phyloP scores from a whole-genome alignment of 2,113 vertebrate species.

The Pica pica region DNA sequence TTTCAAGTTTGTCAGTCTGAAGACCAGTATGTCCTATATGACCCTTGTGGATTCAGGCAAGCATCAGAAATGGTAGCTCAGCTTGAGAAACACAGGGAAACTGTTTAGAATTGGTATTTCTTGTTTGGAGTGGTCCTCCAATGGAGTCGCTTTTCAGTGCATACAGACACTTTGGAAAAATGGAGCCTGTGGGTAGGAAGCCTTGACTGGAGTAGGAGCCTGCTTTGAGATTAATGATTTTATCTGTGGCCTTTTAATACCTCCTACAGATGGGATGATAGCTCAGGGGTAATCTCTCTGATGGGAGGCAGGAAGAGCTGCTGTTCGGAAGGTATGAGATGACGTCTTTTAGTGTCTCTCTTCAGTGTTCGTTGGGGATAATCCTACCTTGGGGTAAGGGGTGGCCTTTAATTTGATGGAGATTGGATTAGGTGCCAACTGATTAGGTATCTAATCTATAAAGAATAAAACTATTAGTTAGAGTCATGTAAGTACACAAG shows the following conservation, averaged over 20 bases:
- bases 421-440: neutral
- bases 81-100: neutral
- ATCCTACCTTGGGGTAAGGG: neutral
- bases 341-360: neutral
- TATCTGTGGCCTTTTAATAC: neutral
- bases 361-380: neutral
- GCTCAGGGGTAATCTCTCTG: neutral
- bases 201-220: neutral
- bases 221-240: neutral
- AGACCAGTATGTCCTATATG: fast-evolving
- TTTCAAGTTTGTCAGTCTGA: neutral
- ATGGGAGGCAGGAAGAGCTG: neutral
- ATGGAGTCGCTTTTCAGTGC: neutral
- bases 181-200: neutral
- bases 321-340: neutral
- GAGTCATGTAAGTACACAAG: neutral
- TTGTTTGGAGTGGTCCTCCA: neutral
- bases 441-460: neutral
- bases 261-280: neutral
- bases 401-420: neutral
- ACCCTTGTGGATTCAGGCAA: neutral
- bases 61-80: neutral
- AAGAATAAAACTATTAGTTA: neutral
- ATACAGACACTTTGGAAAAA: neutral
- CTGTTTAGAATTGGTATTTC: neutral